phyloP scores from a whole-genome alignment of 2,113 vertebrate genomes.

The Cheirogaleus medius region DNA sequence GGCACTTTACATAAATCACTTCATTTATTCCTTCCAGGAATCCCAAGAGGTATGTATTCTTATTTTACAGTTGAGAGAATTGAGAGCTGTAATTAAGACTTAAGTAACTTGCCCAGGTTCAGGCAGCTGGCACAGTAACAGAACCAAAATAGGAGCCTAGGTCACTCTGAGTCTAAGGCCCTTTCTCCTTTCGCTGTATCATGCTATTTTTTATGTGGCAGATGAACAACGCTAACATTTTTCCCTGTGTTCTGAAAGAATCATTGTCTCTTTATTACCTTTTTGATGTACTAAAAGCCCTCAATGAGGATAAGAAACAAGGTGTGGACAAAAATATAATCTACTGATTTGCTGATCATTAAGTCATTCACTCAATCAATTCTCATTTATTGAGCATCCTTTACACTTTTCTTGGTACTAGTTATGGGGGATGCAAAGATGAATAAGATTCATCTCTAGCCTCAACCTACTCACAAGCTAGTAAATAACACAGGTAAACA shows the following conservation, averaged over 20 bases:
- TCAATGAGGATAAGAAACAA: background rate
- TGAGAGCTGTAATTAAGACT: background rate
- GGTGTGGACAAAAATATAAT: background rate
- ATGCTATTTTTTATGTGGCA: background rate
- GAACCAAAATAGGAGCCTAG: background rate
- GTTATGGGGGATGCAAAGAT: background rate
- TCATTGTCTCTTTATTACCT: background rate
- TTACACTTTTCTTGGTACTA: background rate
- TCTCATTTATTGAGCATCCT: background rate
- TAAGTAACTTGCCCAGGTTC: background rate
- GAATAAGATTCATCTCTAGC: background rate
- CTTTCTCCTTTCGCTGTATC: background rate
- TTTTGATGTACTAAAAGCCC: background rate
- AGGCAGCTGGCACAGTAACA: background rate
- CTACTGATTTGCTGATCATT: background rate
- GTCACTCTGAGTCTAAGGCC: background rate
- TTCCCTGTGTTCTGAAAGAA: background rate
- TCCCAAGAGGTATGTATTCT: background rate
- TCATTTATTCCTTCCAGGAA: constrained; percentile 27
- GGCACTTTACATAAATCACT: background rate
- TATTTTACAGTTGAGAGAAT: background rate
- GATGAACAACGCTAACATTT: background rate
- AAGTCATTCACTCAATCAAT: background rate
- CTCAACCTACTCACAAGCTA: background rate
- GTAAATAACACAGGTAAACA: background rate